Evolutionary conservation across 2,888 invertebrate genomes (phyloP).

Genomic region (Drosophila kuntzei): DNA sequence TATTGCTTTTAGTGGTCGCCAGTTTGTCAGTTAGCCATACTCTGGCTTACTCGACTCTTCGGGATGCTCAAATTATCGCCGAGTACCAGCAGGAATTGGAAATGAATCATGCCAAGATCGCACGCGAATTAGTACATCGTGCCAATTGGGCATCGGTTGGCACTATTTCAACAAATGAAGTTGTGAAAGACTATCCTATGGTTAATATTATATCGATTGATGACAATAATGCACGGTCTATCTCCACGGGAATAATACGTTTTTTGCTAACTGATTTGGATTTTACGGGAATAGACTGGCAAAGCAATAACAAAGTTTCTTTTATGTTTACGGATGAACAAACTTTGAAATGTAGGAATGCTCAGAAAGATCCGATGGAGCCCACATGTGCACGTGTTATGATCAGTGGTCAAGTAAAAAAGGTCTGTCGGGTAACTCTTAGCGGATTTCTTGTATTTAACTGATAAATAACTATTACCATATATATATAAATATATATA

Average conservation of each 20-base stretch:
- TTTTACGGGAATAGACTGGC: slow-evolving; percentile 84
- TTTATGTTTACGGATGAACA: slow-evolving; percentile 83
- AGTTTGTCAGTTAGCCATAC: slow-evolving; percentile 17
- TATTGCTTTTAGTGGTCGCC: slow-evolving; percentile 33
- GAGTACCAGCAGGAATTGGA: slow-evolving; percentile 58
- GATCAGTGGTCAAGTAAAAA: slow-evolving; percentile 81
- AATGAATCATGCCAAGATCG: slow-evolving; percentile 83
- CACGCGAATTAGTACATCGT: slow-evolving; percentile 82
- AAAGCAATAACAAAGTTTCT: slow-evolving; percentile 81
- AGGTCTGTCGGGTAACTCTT: slow-evolving; percentile 53
- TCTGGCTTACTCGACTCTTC: slow-evolving; percentile 71
- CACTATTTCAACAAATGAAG: slow-evolving; percentile 81
- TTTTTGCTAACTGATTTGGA: slow-evolving; percentile 84
- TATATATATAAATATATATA: too few species aligned
- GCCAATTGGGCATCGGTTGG: slow-evolving; percentile 84
- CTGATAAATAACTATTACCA: neutral
- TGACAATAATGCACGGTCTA: slow-evolving; percentile 70
- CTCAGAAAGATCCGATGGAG: slow-evolving; percentile 84
- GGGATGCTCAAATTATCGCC: slow-evolving; percentile 74
- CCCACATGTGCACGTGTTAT: slow-evolving; percentile 84
- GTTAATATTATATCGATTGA: slow-evolving; percentile 85
- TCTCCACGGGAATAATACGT: slow-evolving; percentile 83
- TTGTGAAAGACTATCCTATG: slow-evolving; percentile 83
- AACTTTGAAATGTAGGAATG: slow-evolving; percentile 75
- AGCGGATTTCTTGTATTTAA: neutral